Base-by-base conservation (phyloP, 2,797 vertebrate genomes). In the Sebastes itinus region DNA sequence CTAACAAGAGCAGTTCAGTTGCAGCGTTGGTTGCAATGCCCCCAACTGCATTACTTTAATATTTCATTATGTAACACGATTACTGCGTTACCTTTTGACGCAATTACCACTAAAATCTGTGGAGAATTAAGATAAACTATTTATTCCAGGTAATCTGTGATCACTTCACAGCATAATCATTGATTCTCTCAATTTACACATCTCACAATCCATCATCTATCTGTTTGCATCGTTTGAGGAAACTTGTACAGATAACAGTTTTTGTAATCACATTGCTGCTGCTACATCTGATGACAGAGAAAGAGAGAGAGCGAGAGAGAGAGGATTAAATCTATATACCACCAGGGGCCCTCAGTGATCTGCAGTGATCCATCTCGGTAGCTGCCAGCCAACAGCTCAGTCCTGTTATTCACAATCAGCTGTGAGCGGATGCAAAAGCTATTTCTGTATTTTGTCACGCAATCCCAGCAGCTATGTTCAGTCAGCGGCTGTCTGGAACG, bases 381-480 rank as follows among this genome's bases (percentile, higher is more conserved):
- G 72, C 72, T 71, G 77, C 73, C 81, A 70, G 62, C 67, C 8
- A 52, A 30, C 80, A 70, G 76, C 81, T 84, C 78, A 38, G 56
- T 72, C 72, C 69, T 76, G 67, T 84, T 83, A 5, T 72, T 82
- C 83, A 75, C 81, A 60, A 83, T 89, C 83, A 85, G 82, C 88
- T 88, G 82, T 77, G 81, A 88, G 74, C 61, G 16, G 70, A 84
- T 75, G 83, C 83, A 62, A 67, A 59, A 88, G 75, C 82, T 85
- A 86, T 91, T 91, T 82, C 83, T 82, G 89, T 76, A 20, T 83
- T 77, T 78, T 78, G 80, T 90, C 90, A 92, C 80, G 69, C 86
- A 82, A 89, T 61, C 81, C 86, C 70, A 25, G 80, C 82, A 86
- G 86, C 77, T 54, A 72, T 71, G 84, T 73, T 78, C 62, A 54